Evolutionary conservation across 2,797 vertebrate species (phyloP).

Genomic region (Sebastes diaconus): DNA sequence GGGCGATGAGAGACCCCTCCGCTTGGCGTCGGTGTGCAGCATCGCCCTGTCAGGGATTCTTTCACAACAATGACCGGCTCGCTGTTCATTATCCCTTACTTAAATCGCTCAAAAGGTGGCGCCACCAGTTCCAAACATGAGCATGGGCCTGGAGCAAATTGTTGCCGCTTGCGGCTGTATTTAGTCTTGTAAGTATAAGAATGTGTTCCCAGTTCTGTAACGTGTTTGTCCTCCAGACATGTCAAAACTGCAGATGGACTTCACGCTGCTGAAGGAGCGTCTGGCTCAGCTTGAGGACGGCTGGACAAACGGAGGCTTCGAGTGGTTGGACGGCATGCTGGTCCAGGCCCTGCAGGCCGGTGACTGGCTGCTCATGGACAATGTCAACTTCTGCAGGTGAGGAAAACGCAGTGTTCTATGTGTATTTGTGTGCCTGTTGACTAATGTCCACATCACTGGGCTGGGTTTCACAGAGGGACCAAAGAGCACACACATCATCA

Average conservation of each 20-base stretch:
- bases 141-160: no score
- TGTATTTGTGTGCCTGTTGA: neutral
- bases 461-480: neutral
- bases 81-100: no score
- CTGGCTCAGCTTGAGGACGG: conserved; percentile 86
- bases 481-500: neutral
- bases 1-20: no score
- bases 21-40: no score
- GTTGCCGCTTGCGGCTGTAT: neutral
- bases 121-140: no score
- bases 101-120: no score
- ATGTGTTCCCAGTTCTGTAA: neutral
- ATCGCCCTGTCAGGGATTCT: no score
- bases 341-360: conserved; percentile 92
- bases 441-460: no score
- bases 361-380: conserved; percentile 99
- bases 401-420: neutral
- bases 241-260: conserved; percentile 91
- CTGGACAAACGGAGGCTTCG: conserved; percentile 90
- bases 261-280: conserved; percentile 88
- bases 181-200: neutral
- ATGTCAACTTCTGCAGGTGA: conserved; percentile 99
- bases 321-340: conserved; percentile 96
- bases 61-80: no score
- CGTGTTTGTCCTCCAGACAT: conserved; percentile 83